These are phyloP conservation scores for Tokudaia tokunoshimensis DNA, from an alignment of 2,797 vertebrate species.

Conservation along the genomic window DNA sequence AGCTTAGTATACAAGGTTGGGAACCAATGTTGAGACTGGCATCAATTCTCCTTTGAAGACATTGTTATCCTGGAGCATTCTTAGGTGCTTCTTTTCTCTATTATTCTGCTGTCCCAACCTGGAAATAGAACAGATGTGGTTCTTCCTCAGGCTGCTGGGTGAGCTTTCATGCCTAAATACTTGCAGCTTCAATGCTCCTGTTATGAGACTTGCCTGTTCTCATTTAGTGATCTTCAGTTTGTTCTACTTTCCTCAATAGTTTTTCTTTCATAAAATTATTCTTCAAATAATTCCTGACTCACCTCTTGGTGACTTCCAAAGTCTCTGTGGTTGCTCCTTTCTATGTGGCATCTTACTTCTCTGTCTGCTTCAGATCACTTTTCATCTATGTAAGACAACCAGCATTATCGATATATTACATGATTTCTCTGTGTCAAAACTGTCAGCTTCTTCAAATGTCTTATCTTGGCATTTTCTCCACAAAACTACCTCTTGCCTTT, in stretches of 20 bases:
- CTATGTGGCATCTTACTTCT: neutral
- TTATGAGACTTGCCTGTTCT: neutral
- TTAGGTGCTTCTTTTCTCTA: neutral
- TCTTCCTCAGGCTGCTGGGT: neutral
- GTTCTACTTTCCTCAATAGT: neutral
- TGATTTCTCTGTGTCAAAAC: neutral
- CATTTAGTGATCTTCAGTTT: neutral
- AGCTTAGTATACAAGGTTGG: neutral
- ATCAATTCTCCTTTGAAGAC: neutral
- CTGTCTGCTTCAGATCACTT: neutral
- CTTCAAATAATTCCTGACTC: neutral
- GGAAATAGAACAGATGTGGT: too few species aligned
- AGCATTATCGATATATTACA: neutral
- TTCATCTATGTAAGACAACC: neutral
- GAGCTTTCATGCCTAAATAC: neutral
- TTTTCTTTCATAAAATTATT: neutral
- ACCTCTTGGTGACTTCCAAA: constrained; percentile 9
- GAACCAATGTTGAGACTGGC: neutral
- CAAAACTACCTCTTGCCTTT: neutral
- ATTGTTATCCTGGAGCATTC: neutral
- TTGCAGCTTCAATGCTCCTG: neutral
- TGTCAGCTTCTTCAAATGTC: neutral
- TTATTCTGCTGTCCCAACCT: neutral
- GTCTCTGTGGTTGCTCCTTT: neutral
- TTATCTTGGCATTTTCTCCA: neutral